Percentiles rank a stretch among this genome's conserved stretches.
Evolutionary conservation across 2,888 invertebrate species (phyloP).

Genomic region (Hypsopygia costalis): DNA sequence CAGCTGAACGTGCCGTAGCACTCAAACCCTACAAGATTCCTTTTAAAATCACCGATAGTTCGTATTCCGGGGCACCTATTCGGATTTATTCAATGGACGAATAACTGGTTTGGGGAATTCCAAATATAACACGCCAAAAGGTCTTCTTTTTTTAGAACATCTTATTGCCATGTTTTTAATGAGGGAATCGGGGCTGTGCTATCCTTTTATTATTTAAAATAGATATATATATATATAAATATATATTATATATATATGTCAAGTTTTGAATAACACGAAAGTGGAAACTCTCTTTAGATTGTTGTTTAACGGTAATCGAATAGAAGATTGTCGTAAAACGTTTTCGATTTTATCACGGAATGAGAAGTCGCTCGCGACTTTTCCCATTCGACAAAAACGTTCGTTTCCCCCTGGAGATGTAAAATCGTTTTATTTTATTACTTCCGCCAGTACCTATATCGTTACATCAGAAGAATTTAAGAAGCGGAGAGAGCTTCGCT

Average conservation of each 20-base stretch:
- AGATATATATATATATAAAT: too few relatives aligned
- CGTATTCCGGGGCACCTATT: conserved; percentile 21
- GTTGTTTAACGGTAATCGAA: conserved; percentile 77
- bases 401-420: conserved; percentile 76
- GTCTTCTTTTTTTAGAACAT: too few relatives aligned
- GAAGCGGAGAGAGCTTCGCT: conserved; percentile 49
- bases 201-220: too few relatives aligned
- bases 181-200: too few relatives aligned
- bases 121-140: conserved; percentile 20
- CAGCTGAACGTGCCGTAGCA: conserved; percentile 46
- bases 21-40: conserved; percentile 36
- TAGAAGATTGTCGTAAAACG: conserved; percentile 78
- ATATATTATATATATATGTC: too few relatives aligned
- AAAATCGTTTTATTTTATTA: conserved; percentile 81
- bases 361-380: conserved; percentile 77
- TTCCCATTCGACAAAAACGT: conserved; percentile 77
- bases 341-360: conserved; percentile 77
- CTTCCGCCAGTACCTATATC: conserved; percentile 69
- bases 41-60: conserved; percentile 41
- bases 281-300: conserved; percentile 60
- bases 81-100: conserved; percentile 26
- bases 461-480: conserved; percentile 62
- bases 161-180: too few relatives aligned
- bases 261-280: conserved; percentile 16
- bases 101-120: conserved; percentile 14